Percentiles rank a stretch among this genome's conserved stretches.
Evolutionary conservation across 1,140 invertebrate genomes (phyloP).

Genomic region (Panonychus citri): DNA sequence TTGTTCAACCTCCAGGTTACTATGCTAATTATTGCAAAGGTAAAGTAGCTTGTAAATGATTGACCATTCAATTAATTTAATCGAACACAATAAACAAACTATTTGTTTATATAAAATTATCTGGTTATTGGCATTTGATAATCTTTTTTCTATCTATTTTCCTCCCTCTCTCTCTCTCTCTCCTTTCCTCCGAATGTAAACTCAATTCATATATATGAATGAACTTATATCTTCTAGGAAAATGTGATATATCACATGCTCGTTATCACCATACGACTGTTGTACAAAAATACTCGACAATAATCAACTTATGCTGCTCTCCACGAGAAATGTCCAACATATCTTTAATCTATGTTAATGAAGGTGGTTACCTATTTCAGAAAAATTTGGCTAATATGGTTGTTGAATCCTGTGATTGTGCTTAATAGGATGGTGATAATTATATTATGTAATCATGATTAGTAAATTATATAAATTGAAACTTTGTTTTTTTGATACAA

Average conservation of each 20-base stretch:
- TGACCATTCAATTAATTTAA: too few species aligned
- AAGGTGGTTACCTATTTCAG: slow-evolving; percentile 7
- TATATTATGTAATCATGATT: too few species aligned
- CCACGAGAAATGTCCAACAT: slow-evolving; percentile 11
- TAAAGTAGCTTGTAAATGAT: not conserved
- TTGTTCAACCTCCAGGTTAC: slow-evolving; percentile 10
- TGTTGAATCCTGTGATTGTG: slow-evolving; percentile 13
- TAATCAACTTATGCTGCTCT: slow-evolving; percentile 12
- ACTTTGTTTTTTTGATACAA: too few species aligned
- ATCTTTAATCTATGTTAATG: slow-evolving; percentile 10
- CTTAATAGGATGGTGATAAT: not conserved
- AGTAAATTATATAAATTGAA: too few species aligned
- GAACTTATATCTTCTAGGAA: slow-evolving; percentile 1
- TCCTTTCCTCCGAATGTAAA: too few species aligned
- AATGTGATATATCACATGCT: slow-evolving; percentile 12
- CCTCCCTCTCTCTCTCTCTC: not conserved
- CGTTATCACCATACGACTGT: slow-evolving; percentile 13
- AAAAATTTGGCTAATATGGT: slow-evolving; percentile 13
- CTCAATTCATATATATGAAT: too few species aligned
- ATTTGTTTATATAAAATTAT: too few species aligned
- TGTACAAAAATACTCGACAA: slow-evolving; percentile 6
- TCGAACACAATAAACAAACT: too few species aligned
- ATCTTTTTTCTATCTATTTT: not conserved
- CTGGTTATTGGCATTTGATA: too few species aligned
- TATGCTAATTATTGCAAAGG: slow-evolving; percentile 12